phyloP scores from a whole-genome alignment of 2,113 vertebrate genomes.

The Talpa occidentalis region DNA sequence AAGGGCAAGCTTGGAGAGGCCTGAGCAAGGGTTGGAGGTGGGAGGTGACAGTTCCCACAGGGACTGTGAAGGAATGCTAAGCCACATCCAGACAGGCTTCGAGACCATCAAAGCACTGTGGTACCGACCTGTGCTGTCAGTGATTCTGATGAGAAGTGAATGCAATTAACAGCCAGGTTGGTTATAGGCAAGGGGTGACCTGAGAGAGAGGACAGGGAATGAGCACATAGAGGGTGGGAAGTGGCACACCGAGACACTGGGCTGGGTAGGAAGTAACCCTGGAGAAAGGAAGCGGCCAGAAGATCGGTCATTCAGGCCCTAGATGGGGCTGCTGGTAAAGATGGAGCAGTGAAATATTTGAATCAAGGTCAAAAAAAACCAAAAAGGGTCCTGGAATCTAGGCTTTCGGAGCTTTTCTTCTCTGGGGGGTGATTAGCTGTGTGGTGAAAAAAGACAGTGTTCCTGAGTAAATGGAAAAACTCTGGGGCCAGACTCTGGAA shows the following conservation, averaged over 20 bases:
- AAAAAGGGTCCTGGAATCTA: not conserved
- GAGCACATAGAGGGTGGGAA: not conserved
- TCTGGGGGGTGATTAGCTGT: not conserved
- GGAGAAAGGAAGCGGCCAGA: not conserved
- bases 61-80: not conserved
- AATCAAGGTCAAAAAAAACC: not conserved
- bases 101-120: fast-evolving
- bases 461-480: not conserved
- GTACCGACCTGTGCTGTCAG: fast-evolving
- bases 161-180: not conserved
- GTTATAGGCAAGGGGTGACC: not conserved
- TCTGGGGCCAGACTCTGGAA: not conserved
- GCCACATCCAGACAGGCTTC: not conserved
- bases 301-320: not conserved
- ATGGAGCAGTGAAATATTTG: not conserved
- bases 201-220: too few relatives aligned
- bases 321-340: fast-evolving
- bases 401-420: not conserved
- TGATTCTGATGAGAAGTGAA: not conserved
- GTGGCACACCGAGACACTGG: not conserved
- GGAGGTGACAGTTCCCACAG: fast-evolving
- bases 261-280: not conserved
- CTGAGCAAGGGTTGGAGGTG: not conserved
- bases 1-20: not conserved
- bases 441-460: not conserved